phyloP scores from a whole-genome alignment of 2,888 invertebrate species.

The Pemphredon lugubris region DNA sequence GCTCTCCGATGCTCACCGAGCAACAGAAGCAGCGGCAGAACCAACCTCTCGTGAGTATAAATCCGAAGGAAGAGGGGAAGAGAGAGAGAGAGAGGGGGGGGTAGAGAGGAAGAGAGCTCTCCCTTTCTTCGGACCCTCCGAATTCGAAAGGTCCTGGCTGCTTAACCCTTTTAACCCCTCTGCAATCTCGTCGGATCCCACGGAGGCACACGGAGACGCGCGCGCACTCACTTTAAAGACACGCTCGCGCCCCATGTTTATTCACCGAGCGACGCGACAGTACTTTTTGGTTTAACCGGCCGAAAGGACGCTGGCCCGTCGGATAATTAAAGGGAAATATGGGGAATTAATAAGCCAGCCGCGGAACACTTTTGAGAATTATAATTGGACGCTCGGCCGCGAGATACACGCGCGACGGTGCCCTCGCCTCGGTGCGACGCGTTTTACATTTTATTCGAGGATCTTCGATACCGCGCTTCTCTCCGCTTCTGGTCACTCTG shows the following conservation, averaged over 20 bases:
- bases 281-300: background rate
- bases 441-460: too few relatives aligned
- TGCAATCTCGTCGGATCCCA: slow-evolving; percentile 43
- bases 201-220: slow-evolving; percentile 37
- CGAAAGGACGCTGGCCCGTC: background rate
- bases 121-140: slow-evolving; percentile 8
- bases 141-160: slow-evolving; percentile 40
- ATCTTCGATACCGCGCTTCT: too few relatives aligned
- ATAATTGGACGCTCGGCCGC: too few relatives aligned
- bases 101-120: background rate
- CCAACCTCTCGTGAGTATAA: background rate
- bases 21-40: too few relatives aligned
- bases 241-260: slow-evolving; percentile 7
- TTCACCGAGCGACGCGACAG: background rate
- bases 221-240: slow-evolving; percentile 7
- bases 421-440: too few relatives aligned
- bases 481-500: too few relatives aligned
- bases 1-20: too few relatives aligned
- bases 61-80: background rate
- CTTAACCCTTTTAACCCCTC: slow-evolving; percentile 51
- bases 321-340: background rate
- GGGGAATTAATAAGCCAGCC: too few relatives aligned
- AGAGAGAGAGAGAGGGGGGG: background rate
- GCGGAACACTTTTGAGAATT: too few relatives aligned
- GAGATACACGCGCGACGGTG: too few relatives aligned